Percentiles rank a stretch among this genome's conserved stretches.
Conservation (phyloP, 2,113 vertebrate genomes). For the Australoheros scitulus region DNA sequence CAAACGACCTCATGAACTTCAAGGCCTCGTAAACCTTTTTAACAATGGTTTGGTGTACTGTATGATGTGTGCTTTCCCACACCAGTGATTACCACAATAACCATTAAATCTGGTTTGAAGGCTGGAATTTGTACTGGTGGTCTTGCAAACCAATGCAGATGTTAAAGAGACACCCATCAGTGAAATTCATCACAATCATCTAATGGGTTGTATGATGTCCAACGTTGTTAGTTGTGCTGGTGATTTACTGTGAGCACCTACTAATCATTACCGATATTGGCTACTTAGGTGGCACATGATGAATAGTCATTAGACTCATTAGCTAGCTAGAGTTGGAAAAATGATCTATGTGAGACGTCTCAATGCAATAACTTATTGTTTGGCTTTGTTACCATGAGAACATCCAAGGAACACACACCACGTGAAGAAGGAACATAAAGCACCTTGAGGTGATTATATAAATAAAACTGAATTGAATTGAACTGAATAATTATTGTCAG, state of each 20-base stretch:
- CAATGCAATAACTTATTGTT: not conserved
- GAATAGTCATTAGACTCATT: not conserved
- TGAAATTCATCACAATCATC: not conserved
- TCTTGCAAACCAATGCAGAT: not conserved
- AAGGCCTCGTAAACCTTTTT: not conserved
- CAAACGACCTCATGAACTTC: not conserved
- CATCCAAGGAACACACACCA: not conserved
- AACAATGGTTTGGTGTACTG: not conserved
- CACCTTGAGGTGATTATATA: too few species aligned
- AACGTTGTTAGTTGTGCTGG: not conserved
- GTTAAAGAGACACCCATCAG: not conserved
- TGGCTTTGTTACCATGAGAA: not conserved
- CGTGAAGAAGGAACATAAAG: not conserved
- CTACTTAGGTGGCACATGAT: not conserved
- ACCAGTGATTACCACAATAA: not conserved
- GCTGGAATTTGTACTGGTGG: not conserved
- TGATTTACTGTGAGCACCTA: not conserved
- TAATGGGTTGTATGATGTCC: not conserved
- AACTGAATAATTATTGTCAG: not conserved
- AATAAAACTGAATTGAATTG: too few species aligned
- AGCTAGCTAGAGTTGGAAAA: not conserved
- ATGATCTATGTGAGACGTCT: not conserved
- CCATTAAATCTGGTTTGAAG: not conserved
- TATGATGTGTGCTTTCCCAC: not conserved
- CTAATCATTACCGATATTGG: not conserved